Percentiles rank a stretch among this genome's conserved stretches.
Conservation (phyloP, 1,140 invertebrate genomes). For the Bombus superbus region DNA sequence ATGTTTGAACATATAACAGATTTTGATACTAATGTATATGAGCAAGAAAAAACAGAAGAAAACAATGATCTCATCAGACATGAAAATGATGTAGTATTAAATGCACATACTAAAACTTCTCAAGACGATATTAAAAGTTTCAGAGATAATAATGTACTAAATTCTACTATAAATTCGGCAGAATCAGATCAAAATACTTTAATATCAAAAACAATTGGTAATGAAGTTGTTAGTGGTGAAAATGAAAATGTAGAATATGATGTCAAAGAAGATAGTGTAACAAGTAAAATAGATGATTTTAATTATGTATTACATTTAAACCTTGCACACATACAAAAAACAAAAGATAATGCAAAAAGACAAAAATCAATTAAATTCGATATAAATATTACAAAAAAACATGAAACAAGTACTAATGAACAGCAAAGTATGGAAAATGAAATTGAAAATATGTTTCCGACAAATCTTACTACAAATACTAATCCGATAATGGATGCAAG, state of each 20-base stretch:
- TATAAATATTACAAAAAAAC: background rate
- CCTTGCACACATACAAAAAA: background rate
- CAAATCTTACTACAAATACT: background rate
- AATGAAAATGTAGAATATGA: background rate
- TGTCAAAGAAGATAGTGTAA: background rate
- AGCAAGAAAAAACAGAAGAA: background rate
- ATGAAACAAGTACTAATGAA: background rate
- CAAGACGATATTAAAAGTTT: background rate
- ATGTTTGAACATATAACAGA: background rate
- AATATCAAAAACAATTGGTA: background rate
- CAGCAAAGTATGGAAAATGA: background rate
- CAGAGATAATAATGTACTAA: background rate
- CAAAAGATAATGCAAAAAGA: background rate
- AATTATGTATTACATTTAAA: constrained; percentile 1
- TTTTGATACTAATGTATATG: background rate
- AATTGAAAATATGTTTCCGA: background rate
- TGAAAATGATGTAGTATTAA: background rate
- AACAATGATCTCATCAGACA: background rate
- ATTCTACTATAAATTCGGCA: background rate
- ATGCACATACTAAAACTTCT: background rate
- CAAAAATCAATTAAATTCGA: constrained; percentile 11
- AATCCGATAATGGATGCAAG: background rate
- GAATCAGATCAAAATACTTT: background rate
- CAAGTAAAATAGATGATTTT: background rate
- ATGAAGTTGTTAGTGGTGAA: background rate